These are phyloP conservation scores for Paramisgurnus dabryanus DNA, from an alignment of 2,113 vertebrate species.

Conservation along the genomic window DNA sequence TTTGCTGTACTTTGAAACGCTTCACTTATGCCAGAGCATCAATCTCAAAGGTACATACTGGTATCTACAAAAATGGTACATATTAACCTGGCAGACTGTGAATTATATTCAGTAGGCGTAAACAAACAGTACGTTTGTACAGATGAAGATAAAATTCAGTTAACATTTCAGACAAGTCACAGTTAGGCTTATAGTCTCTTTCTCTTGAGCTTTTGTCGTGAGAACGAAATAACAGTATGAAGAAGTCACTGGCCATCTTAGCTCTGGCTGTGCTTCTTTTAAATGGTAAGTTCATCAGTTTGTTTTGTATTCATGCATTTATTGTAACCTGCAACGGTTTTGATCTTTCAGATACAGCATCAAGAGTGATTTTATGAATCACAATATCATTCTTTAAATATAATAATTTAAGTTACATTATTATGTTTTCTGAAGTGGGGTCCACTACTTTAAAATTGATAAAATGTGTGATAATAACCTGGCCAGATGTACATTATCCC, in stretches of 20 bases:
- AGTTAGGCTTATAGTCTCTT: background rate
- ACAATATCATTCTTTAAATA: no score
- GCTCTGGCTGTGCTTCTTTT: background rate
- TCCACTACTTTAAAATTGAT: no score
- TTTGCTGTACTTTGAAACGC: background rate
- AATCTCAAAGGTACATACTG: no score
- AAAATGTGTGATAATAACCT: no score
- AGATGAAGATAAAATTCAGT: background rate
- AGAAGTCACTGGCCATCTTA: background rate
- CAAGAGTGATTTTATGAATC: background rate
- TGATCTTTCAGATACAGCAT: no score
- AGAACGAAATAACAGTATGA: background rate
- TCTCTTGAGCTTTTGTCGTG: background rate
- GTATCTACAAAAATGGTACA: no score
- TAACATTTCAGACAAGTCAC: background rate
- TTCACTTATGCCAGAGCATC: background rate
- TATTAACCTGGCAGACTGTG: no score
- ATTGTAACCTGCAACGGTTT: background rate
- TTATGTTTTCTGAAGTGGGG: no score
- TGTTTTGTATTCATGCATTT: background rate
- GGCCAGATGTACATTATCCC: no score
- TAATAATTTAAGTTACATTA: no score
- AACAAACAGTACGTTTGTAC: background rate
- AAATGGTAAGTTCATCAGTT: conserved; percentile 2
- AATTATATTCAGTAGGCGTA: background rate